These are phyloP conservation scores for Avahi laniger DNA, from an alignment of 2,797 vertebrate genomes.

Conservation along the genomic window DNA sequence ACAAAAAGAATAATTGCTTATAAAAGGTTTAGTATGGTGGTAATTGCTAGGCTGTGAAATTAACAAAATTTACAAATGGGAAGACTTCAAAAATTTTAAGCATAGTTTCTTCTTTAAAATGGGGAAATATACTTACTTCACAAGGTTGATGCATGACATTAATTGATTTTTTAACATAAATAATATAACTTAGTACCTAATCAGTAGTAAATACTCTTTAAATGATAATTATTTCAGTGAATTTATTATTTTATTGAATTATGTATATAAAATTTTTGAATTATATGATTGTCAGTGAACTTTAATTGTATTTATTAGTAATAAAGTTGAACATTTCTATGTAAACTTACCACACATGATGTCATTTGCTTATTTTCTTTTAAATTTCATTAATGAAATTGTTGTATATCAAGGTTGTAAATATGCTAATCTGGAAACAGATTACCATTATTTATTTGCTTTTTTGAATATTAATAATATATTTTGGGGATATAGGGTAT, in stretches of 20 bases:
- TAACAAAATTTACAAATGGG: background rate
- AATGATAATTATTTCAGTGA: background rate
- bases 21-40: background rate
- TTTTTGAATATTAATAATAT: background rate
- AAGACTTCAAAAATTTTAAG: background rate
- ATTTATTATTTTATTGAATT: slow-evolving; percentile 16
- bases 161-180: background rate
- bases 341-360: background rate
- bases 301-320: background rate
- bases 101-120: background rate
- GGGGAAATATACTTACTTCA: background rate
- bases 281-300: background rate
- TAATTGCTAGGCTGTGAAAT: background rate
- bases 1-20: background rate
- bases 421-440: background rate
- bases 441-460: background rate
- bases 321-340: background rate
- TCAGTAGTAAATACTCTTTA: background rate
- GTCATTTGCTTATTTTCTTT: background rate
- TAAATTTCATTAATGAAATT: background rate
- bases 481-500: background rate
- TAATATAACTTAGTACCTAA: background rate
- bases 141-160: background rate
- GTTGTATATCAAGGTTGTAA: background rate
- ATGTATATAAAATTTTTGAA: background rate